Conservation (phyloP, 2,113 vertebrate species). For the Cyanoderma ruficeps region DNA sequence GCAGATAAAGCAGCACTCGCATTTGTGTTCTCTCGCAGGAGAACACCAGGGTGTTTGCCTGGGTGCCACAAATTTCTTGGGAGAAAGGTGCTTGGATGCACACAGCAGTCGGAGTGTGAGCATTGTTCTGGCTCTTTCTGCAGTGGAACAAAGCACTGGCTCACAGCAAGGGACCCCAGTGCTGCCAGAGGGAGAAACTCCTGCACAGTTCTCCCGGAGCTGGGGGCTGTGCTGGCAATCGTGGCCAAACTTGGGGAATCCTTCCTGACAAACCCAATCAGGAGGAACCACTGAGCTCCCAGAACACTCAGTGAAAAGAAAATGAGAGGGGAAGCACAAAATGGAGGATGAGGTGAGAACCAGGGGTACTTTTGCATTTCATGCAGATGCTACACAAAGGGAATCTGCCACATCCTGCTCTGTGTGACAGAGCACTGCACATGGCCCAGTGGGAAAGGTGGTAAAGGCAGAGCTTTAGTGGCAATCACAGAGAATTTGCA, state of each 20-base stretch:
- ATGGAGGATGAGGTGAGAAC: not conserved
- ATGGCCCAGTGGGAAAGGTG: not conserved
- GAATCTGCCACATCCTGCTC: not conserved
- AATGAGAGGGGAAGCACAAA: not conserved
- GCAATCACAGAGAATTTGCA: not conserved
- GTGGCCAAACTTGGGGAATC: not conserved
- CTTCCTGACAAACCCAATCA: not conserved
- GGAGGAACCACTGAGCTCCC: not conserved
- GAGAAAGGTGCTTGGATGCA: not conserved
- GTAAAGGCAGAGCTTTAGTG: not conserved
- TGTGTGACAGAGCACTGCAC: not conserved
- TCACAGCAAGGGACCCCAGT: not conserved
- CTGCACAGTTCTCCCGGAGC: rapidly evolving
- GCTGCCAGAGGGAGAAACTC: not conserved
- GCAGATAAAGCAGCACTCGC: not conserved
- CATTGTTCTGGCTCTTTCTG: not conserved
- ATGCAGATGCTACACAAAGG: not conserved
- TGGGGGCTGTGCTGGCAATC: not conserved
- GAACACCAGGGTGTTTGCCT: not conserved
- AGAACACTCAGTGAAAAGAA: not conserved
- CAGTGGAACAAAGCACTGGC: not conserved
- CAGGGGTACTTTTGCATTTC: not conserved
- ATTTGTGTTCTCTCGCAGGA: not conserved
- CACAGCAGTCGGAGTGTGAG: not conserved
- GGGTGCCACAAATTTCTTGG: not conserved